Evolutionary conservation across 1,140 invertebrate genomes (phyloP), one percentile per base, ranked within the genome.

Genomic region (Bombyx mandarina): DNA sequence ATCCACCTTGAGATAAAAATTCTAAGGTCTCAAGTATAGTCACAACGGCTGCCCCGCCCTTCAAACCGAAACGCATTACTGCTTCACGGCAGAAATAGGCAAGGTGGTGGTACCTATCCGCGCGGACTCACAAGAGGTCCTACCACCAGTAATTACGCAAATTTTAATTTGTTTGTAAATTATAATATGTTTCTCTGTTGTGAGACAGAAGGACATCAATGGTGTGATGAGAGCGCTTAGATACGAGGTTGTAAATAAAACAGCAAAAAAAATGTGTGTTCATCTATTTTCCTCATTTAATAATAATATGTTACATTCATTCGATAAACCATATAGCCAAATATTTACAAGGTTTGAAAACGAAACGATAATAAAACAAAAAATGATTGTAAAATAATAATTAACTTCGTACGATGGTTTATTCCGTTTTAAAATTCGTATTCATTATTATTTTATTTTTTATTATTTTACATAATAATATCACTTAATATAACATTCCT

Each of bases 251-350:
- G 44, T 48, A 49, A 84, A 82, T 85, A 70, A 87, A 79, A 82
- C 80, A 67, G 71, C 51, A 43, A 51, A 57, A 65, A 86, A 87
- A 88, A 86, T 86, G 79, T 86, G 83, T 85, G 73, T 86, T 83
- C 83, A 86, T 88, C 87, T 88, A 88, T 88, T 85, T 88, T 82
- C 83, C 81, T 85, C 79, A 82, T 83, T 50, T 85, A 87, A 80
- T 88, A 35, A 35, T 35, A 88, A 86, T 88, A 88, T 88, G 85
- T 86, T 88, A 88, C 87, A 88, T 88, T 88, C 83, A 88, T 88
- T 86, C 87, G 84, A 73, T 86, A 86, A 87, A 87, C 84, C 74
- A 88, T 88, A 88, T 86, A 86, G 83, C 83, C 12, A 86, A 87
- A 83, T 88, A 81, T 64, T 87, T 88, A 88, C 87, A 88, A 77